Percentiles rank a stretch among this genome's conserved stretches.
These are phyloP conservation scores for Julus scanicus DNA, from an alignment of 2,888 invertebrate genomes.

Conservation along the genomic window DNA sequence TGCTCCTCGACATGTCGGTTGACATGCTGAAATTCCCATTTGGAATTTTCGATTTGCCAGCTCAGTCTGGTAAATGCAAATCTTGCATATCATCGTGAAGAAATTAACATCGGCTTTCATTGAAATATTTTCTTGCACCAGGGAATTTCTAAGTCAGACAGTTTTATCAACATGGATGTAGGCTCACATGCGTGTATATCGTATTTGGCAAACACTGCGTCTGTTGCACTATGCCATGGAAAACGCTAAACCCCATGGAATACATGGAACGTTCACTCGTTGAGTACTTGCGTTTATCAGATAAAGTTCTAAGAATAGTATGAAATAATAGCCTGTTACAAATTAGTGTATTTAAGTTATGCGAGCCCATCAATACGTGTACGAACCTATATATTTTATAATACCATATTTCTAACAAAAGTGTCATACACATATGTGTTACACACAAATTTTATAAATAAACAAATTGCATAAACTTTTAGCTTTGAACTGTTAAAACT, in stretches of 20 bases:
- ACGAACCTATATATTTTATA: too few species aligned
- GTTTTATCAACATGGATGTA: not conserved
- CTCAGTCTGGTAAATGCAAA: not conserved
- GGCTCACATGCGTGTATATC: not conserved
- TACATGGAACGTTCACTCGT: not conserved
- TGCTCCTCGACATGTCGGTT: not conserved
- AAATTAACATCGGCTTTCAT: not conserved
- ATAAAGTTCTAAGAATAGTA: not conserved
- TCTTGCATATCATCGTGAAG: not conserved
- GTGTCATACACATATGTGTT: too few species aligned
- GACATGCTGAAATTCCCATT: not conserved
- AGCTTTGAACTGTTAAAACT: too few species aligned
- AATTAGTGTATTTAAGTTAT: too few species aligned
- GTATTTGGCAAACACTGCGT: not conserved
- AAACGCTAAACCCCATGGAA: not conserved
- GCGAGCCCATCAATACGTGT: too few species aligned
- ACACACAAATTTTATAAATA: too few species aligned
- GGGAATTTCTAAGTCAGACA: not conserved
- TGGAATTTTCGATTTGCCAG: not conserved
- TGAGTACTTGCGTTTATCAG: too few species aligned
- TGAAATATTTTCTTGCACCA: constrained; percentile 9
- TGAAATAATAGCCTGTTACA: too few species aligned
- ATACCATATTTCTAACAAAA: too few species aligned
- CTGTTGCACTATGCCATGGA: not conserved
- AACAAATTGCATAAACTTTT: too few species aligned